Evolutionary conservation across 2,888 invertebrate genomes (phyloP), one percentile per base, ranked within the genome.

Genomic region (Tridacna crocea): DNA sequence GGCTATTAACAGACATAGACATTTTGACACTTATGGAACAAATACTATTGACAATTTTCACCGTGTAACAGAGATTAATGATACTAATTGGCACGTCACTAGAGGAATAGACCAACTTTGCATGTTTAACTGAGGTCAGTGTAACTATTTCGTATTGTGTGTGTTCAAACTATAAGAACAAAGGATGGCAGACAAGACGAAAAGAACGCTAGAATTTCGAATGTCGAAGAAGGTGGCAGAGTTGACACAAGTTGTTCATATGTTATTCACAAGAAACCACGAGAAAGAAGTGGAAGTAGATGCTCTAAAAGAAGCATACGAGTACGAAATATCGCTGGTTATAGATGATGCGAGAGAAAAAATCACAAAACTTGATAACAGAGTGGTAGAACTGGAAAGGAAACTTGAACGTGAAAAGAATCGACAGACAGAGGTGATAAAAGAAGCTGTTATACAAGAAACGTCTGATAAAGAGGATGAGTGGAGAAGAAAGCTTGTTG

Each of bases 161-260:
- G 36, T 36, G 36, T 36, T 36, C 36, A 36, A 36, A 36, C 36
- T 36, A 36, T 36, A 36, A 8, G 3, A 36, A 8, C 36, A 36
- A 19, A 84, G 60, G 47, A 84, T 84, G 84, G 83, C 81, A 12
- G 85, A 86, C 22, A 83, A 82, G 61, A 27, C 24, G 70, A 92
- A 91, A 82, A 90, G 91, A 80, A 91, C 90, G 10, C 92, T 93
- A 80, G 93, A 93, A 61, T 93, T 93, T 84, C 92, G 93, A n/a
- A 94, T 94, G 93, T 94, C 93, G 26, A 94, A 94, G 88, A 94
- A 93, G 75, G 93, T 94, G 60, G 93, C 94, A 0, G 94, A 94
- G 81, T 87, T 94, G 72, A 94, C 94, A 2, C 94, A 94, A 76
- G 94, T 94, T 1, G 94, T 94, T 27, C 94, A 94, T 84, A 93